Base-by-base conservation (phyloP, 2,113 vertebrate genomes). In the Eptesicus fuscus region DNA sequence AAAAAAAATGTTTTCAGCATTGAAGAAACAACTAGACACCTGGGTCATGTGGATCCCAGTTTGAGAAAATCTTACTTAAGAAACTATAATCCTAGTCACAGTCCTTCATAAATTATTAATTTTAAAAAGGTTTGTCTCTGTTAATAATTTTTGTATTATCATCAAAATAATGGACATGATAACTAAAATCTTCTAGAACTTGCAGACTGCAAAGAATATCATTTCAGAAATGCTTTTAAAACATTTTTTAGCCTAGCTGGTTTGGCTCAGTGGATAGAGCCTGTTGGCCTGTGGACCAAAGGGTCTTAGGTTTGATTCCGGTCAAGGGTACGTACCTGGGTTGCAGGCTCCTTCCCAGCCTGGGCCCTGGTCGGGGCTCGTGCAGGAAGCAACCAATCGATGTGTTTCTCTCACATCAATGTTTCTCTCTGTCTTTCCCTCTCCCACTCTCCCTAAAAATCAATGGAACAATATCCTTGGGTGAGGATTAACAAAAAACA, bases 71-170 rank as follows among this genome's bases (percentile, higher is more conserved):
- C 13, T 63, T 95, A 82, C 53, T 85, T 73, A 83, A 77, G 69
- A 83, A 95, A 93, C 69, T 93, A 87, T 13, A 49, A 14, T 80
- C 71, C 53, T 83, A 92, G 53, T 67, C 61, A 76, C 30, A 96
- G 22, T 69, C 56, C 70, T 93, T 93, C 22, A 88, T 63, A 53
- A 74, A 77, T 86, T 67, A 78, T 67, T 61, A 78, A 40, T 87
- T 53, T 53, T 86, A 71, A 80, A 82, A 18, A 35, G 30, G 23
- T 90, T 76, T 77, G 17, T 92, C 70, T 73, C 74, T 93, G 42
- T 8, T 74, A 70, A 30, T 69, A 83, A 86, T 65, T 40, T 93
- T 83, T 93, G 25, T 56, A 88, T 67, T 86, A 59, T 89, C 40
- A 67, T 83, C 73, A 90, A 96, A 88, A 84, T 88, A 42, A 94